Conservation (phyloP, 2,113 vertebrate species). For the Hiodon alosoides region DNA sequence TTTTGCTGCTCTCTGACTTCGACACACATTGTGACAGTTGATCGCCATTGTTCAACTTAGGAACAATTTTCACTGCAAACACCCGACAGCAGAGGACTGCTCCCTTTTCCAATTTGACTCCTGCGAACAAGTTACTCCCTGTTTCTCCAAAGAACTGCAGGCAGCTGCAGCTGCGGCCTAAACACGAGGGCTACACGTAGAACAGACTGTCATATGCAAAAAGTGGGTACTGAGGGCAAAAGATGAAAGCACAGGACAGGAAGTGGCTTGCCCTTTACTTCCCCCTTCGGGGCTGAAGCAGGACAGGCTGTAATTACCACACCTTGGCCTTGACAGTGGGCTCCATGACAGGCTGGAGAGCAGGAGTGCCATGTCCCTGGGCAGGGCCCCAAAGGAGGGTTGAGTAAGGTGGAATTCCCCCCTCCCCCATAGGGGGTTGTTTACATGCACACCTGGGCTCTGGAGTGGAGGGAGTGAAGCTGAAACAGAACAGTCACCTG, state of each 20-base stretch:
- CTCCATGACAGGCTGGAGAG: not conserved
- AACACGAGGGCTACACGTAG: not conserved
- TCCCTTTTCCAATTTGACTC: not conserved
- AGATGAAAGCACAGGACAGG: not conserved
- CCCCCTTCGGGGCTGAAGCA: not conserved
- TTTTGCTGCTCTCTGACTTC: not conserved
- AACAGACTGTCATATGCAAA: not conserved
- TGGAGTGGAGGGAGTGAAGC: not conserved
- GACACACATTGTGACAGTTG: too few relatives aligned
- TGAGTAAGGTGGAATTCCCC: conserved; percentile 20
- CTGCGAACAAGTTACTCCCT: not conserved
- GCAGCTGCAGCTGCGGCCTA: not conserved
- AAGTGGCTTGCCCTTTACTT: not conserved
- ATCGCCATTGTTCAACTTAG: too few relatives aligned
- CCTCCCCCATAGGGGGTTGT: conserved; percentile 11
- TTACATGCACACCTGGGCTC: conserved; percentile 23
- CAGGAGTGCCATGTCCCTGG: not conserved
- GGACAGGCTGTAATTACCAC: conserved; percentile 14
- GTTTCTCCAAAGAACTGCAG: not conserved
- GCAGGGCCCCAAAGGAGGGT: conserved; percentile 1
- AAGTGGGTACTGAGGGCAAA: not conserved
- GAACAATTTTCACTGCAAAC: too few relatives aligned
- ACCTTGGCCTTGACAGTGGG: conserved; percentile 17
- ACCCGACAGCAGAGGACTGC: not conserved
- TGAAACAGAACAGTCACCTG: not conserved